phyloP scores from a whole-genome alignment of 2,888 invertebrate species.

The Operophtera brumata region DNA sequence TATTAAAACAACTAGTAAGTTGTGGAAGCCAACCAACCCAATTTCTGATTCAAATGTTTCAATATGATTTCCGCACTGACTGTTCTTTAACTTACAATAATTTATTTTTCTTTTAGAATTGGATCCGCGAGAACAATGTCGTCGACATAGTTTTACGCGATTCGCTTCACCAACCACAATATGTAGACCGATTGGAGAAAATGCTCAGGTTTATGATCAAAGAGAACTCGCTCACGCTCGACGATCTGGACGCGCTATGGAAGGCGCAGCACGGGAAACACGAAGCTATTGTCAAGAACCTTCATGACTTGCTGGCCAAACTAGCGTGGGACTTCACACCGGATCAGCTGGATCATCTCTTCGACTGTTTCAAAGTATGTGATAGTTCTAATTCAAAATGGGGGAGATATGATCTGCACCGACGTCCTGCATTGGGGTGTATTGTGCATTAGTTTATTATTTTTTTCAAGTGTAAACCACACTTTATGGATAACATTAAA shows the following conservation, averaged over 20 bases:
- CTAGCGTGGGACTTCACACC: slow-evolving; percentile 99
- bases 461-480: no score
- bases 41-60: not conserved
- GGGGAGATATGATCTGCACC: no score
- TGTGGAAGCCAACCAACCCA: not conserved
- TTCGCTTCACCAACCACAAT: slow-evolving; percentile 98
- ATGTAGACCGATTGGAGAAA: slow-evolving; percentile 98
- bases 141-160: slow-evolving; percentile 96
- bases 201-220: slow-evolving; percentile 98
- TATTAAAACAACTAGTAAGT: not conserved
- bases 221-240: slow-evolving; percentile 91
- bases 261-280: slow-evolving; percentile 98
- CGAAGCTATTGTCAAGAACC: slow-evolving; percentile 98
- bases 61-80: not conserved
- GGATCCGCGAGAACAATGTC: slow-evolving; percentile 98
- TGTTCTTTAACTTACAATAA: not conserved
- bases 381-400: no score
- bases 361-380: slow-evolving; percentile 95
- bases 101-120: slow-evolving; percentile 81
- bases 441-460: no score
- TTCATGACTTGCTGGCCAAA: slow-evolving; percentile 97
- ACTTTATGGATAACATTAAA: no score
- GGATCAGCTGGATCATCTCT: slow-evolving; percentile 97
- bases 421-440: no score
- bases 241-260: slow-evolving; percentile 98